A percentile compares a stretch with the other conserved stretches of the same genome.
Evolutionary conservation across 2,888 invertebrate genomes (phyloP).

Genomic region (Steinernema carpocapsae): DNA sequence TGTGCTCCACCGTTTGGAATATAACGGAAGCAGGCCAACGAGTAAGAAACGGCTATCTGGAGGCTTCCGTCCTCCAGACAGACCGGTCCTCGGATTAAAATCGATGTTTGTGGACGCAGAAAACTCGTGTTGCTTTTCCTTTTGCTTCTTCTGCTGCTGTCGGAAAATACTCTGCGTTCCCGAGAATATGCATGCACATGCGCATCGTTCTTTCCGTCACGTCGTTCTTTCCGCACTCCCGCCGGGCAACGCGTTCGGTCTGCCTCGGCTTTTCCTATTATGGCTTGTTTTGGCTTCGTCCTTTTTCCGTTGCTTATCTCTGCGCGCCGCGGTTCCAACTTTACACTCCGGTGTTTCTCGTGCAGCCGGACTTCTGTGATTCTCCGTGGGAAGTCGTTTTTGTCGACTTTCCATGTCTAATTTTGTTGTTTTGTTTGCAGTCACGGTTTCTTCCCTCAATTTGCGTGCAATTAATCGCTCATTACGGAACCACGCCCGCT

Average conservation of each 20-base stretch:
- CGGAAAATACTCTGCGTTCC: conserved; percentile 14
- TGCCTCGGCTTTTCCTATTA: conserved; percentile 16
- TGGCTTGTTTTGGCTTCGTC: conserved; percentile 28
- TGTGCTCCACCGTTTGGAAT: neutral
- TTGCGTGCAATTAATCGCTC: conserved; percentile 28
- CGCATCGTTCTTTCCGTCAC: neutral
- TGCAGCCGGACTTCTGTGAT: neutral
- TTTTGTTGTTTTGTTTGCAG: too few species aligned
- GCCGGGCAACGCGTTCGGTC: neutral
- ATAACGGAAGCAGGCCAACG: neutral
- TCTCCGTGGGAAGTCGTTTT: too few species aligned
- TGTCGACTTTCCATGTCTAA: too few species aligned
- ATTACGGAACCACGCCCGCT: neutral
- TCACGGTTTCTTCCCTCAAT: neutral
- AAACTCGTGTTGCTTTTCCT: conserved; percentile 24
- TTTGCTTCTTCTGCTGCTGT: too few species aligned
- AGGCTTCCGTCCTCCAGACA: conserved; percentile 26
- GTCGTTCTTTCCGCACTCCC: neutral
- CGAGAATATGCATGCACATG: conserved; percentile 20
- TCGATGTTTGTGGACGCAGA: conserved; percentile 23
- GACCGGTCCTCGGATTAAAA: conserved; percentile 16
- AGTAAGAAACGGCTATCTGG: neutral
- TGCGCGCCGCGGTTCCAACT: conserved; percentile 9
- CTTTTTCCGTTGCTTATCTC: neutral
- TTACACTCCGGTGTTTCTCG: neutral